Percentiles rank a stretch among this genome's conserved stretches.
These are phyloP conservation scores for Drosophila arizonae DNA, from an alignment of 1,140 invertebrate genomes.

Conservation along the genomic window DNA sequence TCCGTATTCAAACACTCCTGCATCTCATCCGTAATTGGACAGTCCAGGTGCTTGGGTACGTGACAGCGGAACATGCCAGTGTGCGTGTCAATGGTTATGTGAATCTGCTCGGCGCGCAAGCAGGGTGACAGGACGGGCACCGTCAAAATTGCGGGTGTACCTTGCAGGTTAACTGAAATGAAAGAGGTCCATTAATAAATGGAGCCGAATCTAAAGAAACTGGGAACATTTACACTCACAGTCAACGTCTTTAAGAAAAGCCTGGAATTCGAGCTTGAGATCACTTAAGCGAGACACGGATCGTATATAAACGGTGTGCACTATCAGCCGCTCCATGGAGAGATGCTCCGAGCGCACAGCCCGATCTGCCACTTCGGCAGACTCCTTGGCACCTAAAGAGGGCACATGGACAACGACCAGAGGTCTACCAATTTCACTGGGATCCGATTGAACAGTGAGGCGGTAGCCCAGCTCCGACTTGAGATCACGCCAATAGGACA, in stretches of 20 bases:
- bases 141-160: slow-evolving; percentile 95
- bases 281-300: slow-evolving; percentile 92
- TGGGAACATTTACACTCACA: slow-evolving; percentile 84
- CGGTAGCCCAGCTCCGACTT: slow-evolving; percentile 93
- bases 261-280: slow-evolving; percentile 91
- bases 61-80: slow-evolving; percentile 95
- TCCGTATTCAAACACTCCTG: slow-evolving; percentile 92
- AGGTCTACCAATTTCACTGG: slow-evolving; percentile 90
- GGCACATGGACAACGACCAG: slow-evolving; percentile 94
- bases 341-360: slow-evolving; percentile 93
- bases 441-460: slow-evolving; percentile 94
- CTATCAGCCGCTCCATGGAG: slow-evolving; percentile 97
- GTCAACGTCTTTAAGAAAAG: slow-evolving; percentile 89
- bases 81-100: slow-evolving; percentile 96
- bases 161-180: slow-evolving; percentile 86
- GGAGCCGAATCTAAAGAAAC: background rate
- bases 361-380: slow-evolving; percentile 89
- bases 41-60: slow-evolving; percentile 93
- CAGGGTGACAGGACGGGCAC: slow-evolving; percentile 95
- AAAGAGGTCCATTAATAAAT: slow-evolving; percentile 32
- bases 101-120: slow-evolving; percentile 93
- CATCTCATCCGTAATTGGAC: slow-evolving; percentile 91
- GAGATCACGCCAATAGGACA: slow-evolving; percentile 96
- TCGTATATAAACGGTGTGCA: slow-evolving; percentile 98
- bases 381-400: slow-evolving; percentile 87